Evolutionary conservation across 1,140 invertebrate genomes (phyloP), one percentile per base, ranked within the genome.

Genomic region (Condylostylus longicornis): DNA sequence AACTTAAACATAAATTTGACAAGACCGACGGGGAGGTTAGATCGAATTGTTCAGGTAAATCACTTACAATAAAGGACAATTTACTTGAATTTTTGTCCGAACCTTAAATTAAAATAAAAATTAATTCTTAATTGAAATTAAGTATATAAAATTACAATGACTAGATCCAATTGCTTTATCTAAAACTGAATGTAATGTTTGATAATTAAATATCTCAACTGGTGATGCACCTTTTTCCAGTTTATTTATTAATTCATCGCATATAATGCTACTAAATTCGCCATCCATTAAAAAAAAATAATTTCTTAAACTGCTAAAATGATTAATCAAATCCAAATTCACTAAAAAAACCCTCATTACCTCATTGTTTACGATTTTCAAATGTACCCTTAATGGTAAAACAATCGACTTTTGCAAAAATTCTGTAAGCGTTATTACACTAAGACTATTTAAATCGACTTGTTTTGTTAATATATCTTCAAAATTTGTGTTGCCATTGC

Each of bases 281-380:
- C 79, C 79, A 44, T 83, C 79, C 52, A 82, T 61, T 7, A 84
- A 47, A 42, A 83, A 82, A 51, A 78, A 82, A 36, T 77, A 82
- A 47, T 77, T 74, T 8, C 77, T 66, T 1, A 84, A 50, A 50
- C 71, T 77, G 13, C 71, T 70, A 14, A 84, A 61, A 54, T 83
- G 79, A 9, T 72, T 67, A 10, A 80, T 65, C 44, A 79, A 67
- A 28, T 74, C 66, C 8, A 74, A 58, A 37, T 82, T 72, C 1
- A 74, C 61, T 0, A 82, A 55, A 38, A 78, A 72, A 47, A 77
- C 72, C 33, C 75, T 76, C 23, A 83, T 58, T 13, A 81, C 69
- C 9, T 78, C 78, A 35, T 74, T 74, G 38, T 79, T 78, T 0
- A 79, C 67, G 5, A 82, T 61, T 33, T 70, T 69, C 33, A 72